Evolutionary conservation across 2,888 invertebrate genomes (phyloP).

Genomic region (Nemoura dubitans): DNA sequence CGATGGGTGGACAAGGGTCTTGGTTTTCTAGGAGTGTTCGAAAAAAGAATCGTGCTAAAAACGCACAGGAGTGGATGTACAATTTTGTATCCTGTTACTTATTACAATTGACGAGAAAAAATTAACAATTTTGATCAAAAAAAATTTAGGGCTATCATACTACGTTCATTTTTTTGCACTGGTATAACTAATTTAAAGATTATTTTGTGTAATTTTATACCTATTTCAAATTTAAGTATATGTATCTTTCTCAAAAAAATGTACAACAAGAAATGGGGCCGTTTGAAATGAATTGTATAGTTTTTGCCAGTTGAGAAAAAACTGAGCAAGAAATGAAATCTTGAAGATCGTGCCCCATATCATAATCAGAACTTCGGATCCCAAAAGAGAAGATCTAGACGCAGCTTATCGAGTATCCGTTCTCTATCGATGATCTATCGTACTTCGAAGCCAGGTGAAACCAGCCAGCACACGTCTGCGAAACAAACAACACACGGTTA

Average conservation of each 20-base stretch:
- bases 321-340: neutral
- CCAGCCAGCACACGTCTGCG: neutral
- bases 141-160: no score
- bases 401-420: neutral
- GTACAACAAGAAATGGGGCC: no score
- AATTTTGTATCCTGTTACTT: no score
- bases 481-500: neutral
- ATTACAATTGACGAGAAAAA: no score
- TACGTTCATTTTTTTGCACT: no score
- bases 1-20: neutral
- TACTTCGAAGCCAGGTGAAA: slow-evolving; percentile 1
- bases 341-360: neutral
- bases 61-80: neutral
- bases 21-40: neutral
- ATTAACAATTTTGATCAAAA: no score
- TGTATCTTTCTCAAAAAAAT: no score
- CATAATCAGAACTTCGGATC: neutral
- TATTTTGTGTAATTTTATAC: no score
- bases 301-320: neutral
- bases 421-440: neutral
- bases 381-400: neutral
- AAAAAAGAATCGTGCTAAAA: neutral
- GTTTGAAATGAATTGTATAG: no score
- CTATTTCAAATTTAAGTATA: no score
- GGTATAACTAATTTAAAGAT: no score